Evolutionary conservation across 1,140 invertebrate species (phyloP), one percentile per base, ranked within the genome.

Genomic region (Forficula auricularia): DNA sequence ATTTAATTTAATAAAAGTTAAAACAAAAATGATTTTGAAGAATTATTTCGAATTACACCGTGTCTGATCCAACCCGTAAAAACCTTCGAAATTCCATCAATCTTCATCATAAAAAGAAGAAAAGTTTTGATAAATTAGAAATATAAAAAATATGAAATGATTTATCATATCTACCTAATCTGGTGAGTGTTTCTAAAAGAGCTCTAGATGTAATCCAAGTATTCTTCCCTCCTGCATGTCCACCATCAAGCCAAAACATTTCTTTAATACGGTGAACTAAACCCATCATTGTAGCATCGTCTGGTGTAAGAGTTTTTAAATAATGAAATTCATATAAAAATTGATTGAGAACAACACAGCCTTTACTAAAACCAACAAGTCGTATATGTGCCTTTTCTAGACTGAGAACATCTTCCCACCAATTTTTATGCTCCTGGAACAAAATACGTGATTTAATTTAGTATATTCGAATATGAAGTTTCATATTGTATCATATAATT

Each of bases 321-420:
- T 78, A 73, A 54, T 81, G 72, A 59, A 88, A 77, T 59, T 90
- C 85, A 55, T 85, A 79, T 22, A 90, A 66, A 48, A 90, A 66
- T 64, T 90, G 86, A 67, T 90, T 91, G 42, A 91, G 67, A 41
- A 90, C 85, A 34, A 87, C 81, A 62, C 84, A 89, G 32, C 87
- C 87, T 70, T 91, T 91, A 59, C 85, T 90, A 58, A 91, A 91
- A 1, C 82, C 87, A 48, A 89, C 69, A 42, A 87, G 56, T 37
- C 63, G 70, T 43, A 82, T 57, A 40, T 64, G 56, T 16, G 52
- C 52, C 38, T 62, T 54, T 42, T 70, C 62, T 19, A 73, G 54
- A 32, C 61, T 55, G 34, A 63, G 43, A 18, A 52, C 51, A 3
- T 67, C 57, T 3, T 55, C 43, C 66, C 65, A 67, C 63, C 64